Evolutionary conservation across 1,140 invertebrate species (phyloP).

Genomic region (Pemphigus obesinymphae): DNA sequence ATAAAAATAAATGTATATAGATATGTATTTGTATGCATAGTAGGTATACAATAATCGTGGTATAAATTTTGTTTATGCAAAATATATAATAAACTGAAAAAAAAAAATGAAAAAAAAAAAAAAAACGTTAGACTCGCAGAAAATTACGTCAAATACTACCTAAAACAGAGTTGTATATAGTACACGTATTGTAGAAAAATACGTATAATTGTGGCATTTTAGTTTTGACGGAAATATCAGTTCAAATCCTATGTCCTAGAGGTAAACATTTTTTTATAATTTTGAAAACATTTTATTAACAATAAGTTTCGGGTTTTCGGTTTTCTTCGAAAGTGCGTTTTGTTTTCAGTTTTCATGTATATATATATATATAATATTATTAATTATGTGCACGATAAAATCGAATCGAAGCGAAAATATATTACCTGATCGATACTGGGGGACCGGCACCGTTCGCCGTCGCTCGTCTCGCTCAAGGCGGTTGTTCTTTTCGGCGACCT

Average conservation of each 20-base stretch:
- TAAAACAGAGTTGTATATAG: not conserved
- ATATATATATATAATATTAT: not conserved
- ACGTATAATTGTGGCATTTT: not conserved
- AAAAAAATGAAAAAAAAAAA: too few relatives aligned
- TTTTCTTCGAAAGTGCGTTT: not conserved
- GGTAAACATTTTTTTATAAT: not conserved
- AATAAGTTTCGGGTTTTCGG: too few relatives aligned
- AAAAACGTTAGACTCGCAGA: too few relatives aligned
- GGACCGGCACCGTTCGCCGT: conserved; percentile 71
- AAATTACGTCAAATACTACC: not conserved
- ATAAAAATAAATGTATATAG: not conserved
- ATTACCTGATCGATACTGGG: conserved; percentile 87
- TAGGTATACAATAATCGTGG: not conserved
- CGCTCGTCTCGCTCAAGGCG: conserved; percentile 51
- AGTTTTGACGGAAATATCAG: not conserved
- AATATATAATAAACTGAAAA: too few relatives aligned
- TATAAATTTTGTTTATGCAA: too few relatives aligned
- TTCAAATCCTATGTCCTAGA: not conserved
- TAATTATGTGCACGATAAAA: not conserved
- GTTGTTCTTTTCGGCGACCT: conserved; percentile 69
- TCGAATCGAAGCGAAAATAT: conserved; percentile 44
- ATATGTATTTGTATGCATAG: not conserved
- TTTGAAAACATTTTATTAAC: too few relatives aligned
- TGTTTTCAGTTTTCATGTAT: not conserved
- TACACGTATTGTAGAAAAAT: not conserved